A percentile compares a stretch with the other conserved stretches of the same genome.
These are phyloP conservation scores for Chaetophractus vellerosus DNA, from an alignment of 2,797 vertebrate genomes.

Conservation along the genomic window DNA sequence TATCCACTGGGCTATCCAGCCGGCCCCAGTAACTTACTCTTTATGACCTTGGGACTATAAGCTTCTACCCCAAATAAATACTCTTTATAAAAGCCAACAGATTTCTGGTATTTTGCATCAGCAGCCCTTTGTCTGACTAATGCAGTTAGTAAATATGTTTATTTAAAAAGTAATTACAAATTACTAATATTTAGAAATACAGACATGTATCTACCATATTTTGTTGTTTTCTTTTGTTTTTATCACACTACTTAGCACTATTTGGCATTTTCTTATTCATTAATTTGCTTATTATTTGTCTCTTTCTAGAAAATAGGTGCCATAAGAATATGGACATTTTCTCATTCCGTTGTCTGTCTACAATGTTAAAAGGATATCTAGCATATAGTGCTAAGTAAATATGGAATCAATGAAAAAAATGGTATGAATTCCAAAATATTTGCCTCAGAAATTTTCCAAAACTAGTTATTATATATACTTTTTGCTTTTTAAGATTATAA, in stretches of 20 bases:
- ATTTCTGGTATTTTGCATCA: too few relatives aligned
- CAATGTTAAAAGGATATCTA: background rate
- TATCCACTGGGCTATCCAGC: too few relatives aligned
- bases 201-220: background rate
- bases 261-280: background rate
- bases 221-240: background rate
- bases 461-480: background rate
- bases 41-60: too few relatives aligned
- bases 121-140: too few relatives aligned
- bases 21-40: too few relatives aligned
- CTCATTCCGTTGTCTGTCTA: background rate
- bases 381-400: background rate
- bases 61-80: too few relatives aligned
- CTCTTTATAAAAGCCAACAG: too few relatives aligned
- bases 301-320: background rate
- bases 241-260: background rate
- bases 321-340: background rate
- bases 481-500: background rate
- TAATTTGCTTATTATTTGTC: background rate
- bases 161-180: background rate
- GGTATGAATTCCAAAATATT: background rate
- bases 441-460: background rate
- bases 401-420: constrained; percentile 3
- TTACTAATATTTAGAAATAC: background rate
- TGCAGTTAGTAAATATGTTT: background rate